These are phyloP conservation scores for Drosophila yakuba DNA, from an alignment of 1,140 invertebrate genomes.

Conservation along the genomic window DNA sequence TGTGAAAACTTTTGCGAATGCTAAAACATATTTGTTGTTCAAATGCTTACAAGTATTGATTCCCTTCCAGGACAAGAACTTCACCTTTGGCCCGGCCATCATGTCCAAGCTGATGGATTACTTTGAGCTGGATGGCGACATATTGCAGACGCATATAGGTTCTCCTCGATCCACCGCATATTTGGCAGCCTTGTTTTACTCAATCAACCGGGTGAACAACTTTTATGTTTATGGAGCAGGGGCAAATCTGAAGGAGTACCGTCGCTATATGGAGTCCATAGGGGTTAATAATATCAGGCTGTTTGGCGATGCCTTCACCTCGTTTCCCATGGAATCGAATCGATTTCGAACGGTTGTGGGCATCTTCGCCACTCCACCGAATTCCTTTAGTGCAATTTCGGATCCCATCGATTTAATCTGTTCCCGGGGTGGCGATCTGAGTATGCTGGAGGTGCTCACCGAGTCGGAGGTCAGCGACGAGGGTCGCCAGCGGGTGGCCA, in stretches of 20 bases:
- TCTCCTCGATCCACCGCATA: slow-evolving; percentile 91
- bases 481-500: slow-evolving; percentile 86
- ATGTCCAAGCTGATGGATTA: slow-evolving; percentile 88
- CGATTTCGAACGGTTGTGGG: slow-evolving; percentile 89
- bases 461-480: slow-evolving; percentile 88
- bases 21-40: not conserved
- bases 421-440: slow-evolving; percentile 88
- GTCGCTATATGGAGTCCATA: slow-evolving; percentile 85
- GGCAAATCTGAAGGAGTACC: slow-evolving; percentile 85
- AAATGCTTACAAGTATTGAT: not conserved
- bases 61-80: slow-evolving; percentile 88
- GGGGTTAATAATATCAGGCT: slow-evolving; percentile 87
- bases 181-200: slow-evolving; percentile 88
- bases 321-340: slow-evolving; percentile 86
- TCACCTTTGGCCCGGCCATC: slow-evolving; percentile 90
- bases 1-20: not conserved
- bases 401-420: slow-evolving; percentile 90
- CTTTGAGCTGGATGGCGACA: slow-evolving; percentile 87
- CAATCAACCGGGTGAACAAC: slow-evolving; percentile 87
- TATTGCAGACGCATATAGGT: slow-evolving; percentile 90
- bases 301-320: slow-evolving; percentile 87
- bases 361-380: slow-evolving; percentile 90
- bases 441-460: slow-evolving; percentile 88
- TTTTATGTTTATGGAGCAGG: slow-evolving; percentile 87
- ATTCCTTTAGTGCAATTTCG: slow-evolving; percentile 90